A percentile compares a stretch with the other conserved stretches of the same genome.
Conservation (phyloP, 2,888 invertebrate genomes). For the Agriopis leucophaearia region DNA sequence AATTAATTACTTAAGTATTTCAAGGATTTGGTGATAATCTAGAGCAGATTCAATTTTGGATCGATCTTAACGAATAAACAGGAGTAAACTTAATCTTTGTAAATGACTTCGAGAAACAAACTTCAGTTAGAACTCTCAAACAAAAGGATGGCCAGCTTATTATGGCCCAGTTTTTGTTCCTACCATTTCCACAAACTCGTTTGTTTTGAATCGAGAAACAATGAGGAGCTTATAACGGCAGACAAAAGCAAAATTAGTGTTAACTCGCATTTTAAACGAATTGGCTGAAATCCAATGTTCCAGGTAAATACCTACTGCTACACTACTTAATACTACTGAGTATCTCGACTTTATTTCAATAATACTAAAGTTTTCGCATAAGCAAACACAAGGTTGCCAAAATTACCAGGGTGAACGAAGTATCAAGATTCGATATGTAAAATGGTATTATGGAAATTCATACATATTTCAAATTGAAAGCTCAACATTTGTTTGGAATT, state of each 20-base stretch:
- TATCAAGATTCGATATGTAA: no score
- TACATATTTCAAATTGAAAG: no score
- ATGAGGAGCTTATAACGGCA: constrained; percentile 28
- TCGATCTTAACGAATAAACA: constrained; percentile 33
- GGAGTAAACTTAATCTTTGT: constrained; percentile 57
- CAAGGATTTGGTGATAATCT: background rate
- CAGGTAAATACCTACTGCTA: background rate
- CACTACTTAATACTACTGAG: background rate
- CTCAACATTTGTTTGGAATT: no score
- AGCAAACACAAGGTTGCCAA: no score
- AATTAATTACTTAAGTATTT: background rate
- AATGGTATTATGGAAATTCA: no score
- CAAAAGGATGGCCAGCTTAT: constrained; percentile 62
- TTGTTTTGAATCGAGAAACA: constrained; percentile 59
- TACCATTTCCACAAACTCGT: constrained; percentile 57
- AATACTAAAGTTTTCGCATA: no score
- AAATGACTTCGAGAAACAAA: constrained; percentile 60
- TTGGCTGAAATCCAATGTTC: constrained; percentile 7
- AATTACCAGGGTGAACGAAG: no score
- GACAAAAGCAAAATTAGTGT: constrained; percentile 35
- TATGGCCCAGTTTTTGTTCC: constrained; percentile 57
- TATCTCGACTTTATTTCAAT: no score
- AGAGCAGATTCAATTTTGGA: constrained; percentile 5
- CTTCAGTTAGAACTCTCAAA: constrained; percentile 56
- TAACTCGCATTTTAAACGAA: constrained; percentile 32